A percentile compares a stretch with the other conserved stretches of the same genome.
These are phyloP conservation scores for Linurgus olivaceus DNA, from an alignment of 2,797 vertebrate genomes.

Conservation along the genomic window DNA sequence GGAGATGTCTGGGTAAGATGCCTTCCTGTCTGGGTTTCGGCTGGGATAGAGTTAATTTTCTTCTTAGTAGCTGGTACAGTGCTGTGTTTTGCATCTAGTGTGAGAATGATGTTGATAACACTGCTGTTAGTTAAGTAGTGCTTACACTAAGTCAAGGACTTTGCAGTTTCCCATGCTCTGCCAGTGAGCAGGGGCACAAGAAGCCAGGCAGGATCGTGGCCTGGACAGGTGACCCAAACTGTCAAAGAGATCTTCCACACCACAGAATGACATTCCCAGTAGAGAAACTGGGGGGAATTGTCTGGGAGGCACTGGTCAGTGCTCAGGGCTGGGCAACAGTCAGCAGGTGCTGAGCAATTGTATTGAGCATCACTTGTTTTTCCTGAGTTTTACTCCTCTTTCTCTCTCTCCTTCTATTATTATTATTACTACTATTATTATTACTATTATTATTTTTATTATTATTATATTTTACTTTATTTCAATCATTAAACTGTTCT, in stretches of 20 bases:
- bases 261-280: not conserved
- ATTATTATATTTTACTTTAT: not conserved
- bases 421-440: not conserved
- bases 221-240: not conserved
- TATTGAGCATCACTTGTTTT: not conserved
- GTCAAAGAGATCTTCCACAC: not conserved
- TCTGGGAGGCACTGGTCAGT: not conserved
- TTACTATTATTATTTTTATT: not conserved
- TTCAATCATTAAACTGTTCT: slow-evolving; percentile 8
- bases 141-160: not conserved
- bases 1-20: slow-evolving; percentile 77
- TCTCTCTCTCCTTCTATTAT: not conserved
- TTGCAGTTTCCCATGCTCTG: not conserved
- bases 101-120: not conserved
- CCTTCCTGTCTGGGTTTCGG: slow-evolving; percentile 3
- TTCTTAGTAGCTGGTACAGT: not conserved
- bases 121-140: not conserved
- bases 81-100: not conserved
- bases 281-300: not conserved
- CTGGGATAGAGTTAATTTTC: not conserved
- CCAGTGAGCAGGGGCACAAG: not conserved
- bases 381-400: not conserved
- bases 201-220: not conserved
- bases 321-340: not conserved
- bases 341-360: not conserved